phyloP scores from a whole-genome alignment of 1,140 invertebrate species.

The Oedothorax gibbosus region DNA sequence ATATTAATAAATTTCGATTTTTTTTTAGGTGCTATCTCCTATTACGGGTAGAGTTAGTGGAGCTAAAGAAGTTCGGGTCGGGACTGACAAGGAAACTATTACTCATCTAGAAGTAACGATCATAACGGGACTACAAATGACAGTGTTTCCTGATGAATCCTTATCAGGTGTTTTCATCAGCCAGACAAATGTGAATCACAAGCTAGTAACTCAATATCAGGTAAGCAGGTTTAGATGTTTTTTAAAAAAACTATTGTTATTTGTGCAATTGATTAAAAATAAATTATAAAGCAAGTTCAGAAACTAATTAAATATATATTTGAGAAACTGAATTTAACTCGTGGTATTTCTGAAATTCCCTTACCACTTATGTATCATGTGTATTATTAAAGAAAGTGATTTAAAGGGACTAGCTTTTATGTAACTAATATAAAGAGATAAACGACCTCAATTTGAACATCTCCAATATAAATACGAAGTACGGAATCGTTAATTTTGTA shows the following conservation, averaged over 20 bases:
- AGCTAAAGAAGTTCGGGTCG: constrained; percentile 89
- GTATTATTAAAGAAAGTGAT: too few relatives aligned
- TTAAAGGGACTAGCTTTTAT: too few relatives aligned
- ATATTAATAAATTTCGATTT: too few relatives aligned
- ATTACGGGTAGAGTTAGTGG: constrained; percentile 92
- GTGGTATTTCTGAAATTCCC: too few relatives aligned
- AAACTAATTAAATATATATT: background rate
- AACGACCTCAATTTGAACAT: too few relatives aligned
- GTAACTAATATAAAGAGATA: too few relatives aligned
- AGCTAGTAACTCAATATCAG: constrained; percentile 93
- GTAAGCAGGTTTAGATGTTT: constrained; percentile 68
- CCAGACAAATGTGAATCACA: constrained; percentile 86
- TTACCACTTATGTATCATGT: too few relatives aligned
- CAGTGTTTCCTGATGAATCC: constrained; percentile 83
- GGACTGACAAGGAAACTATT: constrained; percentile 89
- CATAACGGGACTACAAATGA: constrained; percentile 89
- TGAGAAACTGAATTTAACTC: too few relatives aligned
- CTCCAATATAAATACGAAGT: too few relatives aligned
- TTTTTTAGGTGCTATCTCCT: constrained; percentile 82
- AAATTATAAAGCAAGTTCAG: background rate
- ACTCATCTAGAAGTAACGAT: constrained; percentile 85
- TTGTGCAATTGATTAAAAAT: background rate
- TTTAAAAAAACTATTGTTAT: too few relatives aligned
- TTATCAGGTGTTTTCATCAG: constrained; percentile 84
- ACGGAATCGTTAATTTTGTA: too few relatives aligned